Evolutionary conservation across 2,113 vertebrate genomes (phyloP), one percentile per base, ranked within the genome.

Genomic region (Gavialis gangeticus): DNA sequence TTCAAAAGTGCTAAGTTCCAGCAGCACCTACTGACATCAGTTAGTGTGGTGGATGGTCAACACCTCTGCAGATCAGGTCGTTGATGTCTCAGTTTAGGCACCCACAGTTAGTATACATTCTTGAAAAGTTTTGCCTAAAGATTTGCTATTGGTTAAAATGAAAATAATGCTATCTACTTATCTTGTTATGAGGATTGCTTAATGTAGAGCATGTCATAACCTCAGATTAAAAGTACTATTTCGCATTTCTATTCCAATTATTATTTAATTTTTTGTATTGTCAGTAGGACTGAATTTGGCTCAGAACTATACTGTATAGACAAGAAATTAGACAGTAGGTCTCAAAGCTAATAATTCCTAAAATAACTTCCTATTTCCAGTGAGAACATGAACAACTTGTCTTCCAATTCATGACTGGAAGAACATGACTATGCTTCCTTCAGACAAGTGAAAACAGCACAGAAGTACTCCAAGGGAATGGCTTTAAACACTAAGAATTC

Each of bases 141-240:
- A 2, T 84, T 30, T 89, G 54, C 10, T 92, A 86, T 63, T 37
- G 75, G 67, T 84, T 81, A 91, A 88, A 88, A 93, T 71, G 80
- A 82, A 37, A 56, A 58, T 28, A 24, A 30, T 9, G 1, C 30
- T 75, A 84, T 71, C 16, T 77, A 77, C 14, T 22, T 87, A 90
- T 75, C 17, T 75, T 82, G 79, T 1, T 83, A 22, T 76, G 3
- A 60, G 37, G 30, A 15, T 17, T 75, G 56, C 66, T 62, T 11
- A 89, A 62, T 63, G 12, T 75, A 79, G 56, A 67, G 34, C 17
- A 79, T 11, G 19, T 28, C 24, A 55, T 24, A 30, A 83, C 82
- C 12, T 84, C 22, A 55, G 16, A 79, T 82, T 87, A 79, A 15
- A 87, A 82, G 25, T 27, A 24, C 27, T 84, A 66, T 12, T 46